These are phyloP conservation scores for Neodon shergylaensis DNA, from an alignment of 2,113 vertebrate species.

Conservation along the genomic window DNA sequence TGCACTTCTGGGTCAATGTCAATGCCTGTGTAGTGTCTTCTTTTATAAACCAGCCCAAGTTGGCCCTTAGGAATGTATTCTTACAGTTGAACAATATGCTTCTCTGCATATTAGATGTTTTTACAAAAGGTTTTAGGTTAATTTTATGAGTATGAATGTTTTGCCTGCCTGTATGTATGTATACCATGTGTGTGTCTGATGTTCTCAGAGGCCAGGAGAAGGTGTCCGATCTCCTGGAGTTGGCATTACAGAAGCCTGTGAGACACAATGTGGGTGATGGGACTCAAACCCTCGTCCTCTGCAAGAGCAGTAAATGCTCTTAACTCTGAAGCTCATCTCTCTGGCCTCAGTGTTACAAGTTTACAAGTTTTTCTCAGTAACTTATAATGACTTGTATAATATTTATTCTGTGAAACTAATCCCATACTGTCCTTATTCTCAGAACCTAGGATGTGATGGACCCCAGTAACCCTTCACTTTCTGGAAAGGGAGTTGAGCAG, in stretches of 20 bases:
- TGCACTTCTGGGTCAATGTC: conserved; percentile 19
- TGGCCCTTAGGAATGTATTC: neutral
- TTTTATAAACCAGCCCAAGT: neutral
- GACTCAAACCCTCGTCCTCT: neutral
- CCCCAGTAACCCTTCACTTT: neutral
- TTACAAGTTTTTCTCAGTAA: neutral
- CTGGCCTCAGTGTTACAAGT: neutral
- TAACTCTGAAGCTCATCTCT: neutral
- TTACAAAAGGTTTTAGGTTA: neutral
- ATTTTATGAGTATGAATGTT: neutral
- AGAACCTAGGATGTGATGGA: neutral
- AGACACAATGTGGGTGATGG: neutral
- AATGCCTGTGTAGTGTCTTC: neutral
- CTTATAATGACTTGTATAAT: conserved; percentile 24
- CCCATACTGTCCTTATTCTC: neutral
- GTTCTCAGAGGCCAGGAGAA: neutral
- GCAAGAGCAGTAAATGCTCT: neutral
- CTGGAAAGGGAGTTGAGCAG: neutral
- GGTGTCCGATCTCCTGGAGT: neutral
- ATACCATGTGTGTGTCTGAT: neutral
- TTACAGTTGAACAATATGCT: neutral
- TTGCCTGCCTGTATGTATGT: neutral
- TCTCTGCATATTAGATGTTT: neutral
- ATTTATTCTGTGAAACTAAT: neutral
- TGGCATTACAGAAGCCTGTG: neutral